Conservation (phyloP, 2,888 invertebrate species). For the Psylliodes chrysocephalus region DNA sequence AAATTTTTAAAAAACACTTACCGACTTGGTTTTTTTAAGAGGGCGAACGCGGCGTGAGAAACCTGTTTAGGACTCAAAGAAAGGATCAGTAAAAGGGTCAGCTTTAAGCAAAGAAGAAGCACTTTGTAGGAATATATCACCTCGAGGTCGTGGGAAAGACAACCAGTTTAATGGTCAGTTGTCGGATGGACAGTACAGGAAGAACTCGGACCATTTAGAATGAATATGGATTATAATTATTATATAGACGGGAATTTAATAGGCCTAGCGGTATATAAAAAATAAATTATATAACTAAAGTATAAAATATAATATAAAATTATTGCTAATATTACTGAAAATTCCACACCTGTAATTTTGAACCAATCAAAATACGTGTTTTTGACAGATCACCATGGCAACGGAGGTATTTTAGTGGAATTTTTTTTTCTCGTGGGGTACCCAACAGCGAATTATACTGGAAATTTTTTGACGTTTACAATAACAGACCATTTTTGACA, state of each 20-base stretch:
- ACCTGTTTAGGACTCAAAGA: conserved; percentile 36
- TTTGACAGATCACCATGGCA: no score
- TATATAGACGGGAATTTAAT: neutral
- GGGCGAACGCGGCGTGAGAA: conserved; percentile 3
- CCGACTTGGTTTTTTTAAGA: neutral
- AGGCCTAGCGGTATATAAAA: neutral
- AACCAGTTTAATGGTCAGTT: conserved; percentile 55
- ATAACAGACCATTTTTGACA: no score
- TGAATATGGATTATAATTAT: neutral
- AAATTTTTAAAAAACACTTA: neutral
- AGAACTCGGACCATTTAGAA: conserved; percentile 12
- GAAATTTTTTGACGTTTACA: no score
- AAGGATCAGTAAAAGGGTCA: conserved; percentile 30
- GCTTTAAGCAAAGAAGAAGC: conserved; percentile 26
- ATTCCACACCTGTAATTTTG: no score
- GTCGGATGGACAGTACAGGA: conserved; percentile 38
- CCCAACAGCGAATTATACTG: no score
- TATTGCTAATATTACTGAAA: no score
- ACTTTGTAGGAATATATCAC: conserved; percentile 36
- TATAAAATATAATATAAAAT: no score
- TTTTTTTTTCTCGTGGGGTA: no score
- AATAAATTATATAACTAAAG: no score
- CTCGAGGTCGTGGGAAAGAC: conserved; percentile 53
- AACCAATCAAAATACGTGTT: no score
- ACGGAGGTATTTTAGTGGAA: no score